Evolutionary conservation across 1,140 invertebrate species (phyloP), one percentile per base, ranked within the genome.

Genomic region (Chironomus striatipennis): DNA sequence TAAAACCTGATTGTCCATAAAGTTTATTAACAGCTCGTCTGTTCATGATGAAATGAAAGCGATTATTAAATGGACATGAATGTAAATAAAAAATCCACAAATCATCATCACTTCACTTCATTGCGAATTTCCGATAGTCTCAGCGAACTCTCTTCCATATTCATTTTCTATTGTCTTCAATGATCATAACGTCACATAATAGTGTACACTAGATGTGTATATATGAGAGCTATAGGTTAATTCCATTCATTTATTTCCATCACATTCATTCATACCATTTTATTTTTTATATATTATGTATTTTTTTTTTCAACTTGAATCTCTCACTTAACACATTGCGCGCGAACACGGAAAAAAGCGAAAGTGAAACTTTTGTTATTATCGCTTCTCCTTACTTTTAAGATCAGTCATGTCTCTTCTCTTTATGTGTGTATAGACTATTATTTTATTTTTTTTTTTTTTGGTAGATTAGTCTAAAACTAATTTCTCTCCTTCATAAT

Each of bases 221-320:
- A 57, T 57, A n/a, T 57, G n/a, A 57, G 12, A 12, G 47, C 47
- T n/a, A 57, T 57, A 57, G 47, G 47, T 57, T 57, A 57, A 57
- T 57, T 57, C 47, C 47, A 57, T 57, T 57, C 47, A 57, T 57
- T 57, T 57, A 57, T 57, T 57, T n/a, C 47, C 47, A 57, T 57
- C 47, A 57, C 47, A 57, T 57, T n/a, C 47, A 57, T 57, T 57
- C 47, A 57, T 57, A 12, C 47, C 12, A 57, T 57, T 57, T 57
- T 57, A n/a, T 12, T 12, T 57, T n/a, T 57, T 57, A 12, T 57
- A n/a, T 57, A 34, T 15, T 5, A 12, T n/a, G 15, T 57, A 57
- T 57, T 2, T 5, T 34, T 34, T 34, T 34, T 34, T 34, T 34
- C 5, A 2, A 34, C 24, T 34, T 34, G 24, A 34, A 34, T 34